Conservation (phyloP, 2,888 invertebrate species). For the Drosophila limbata region DNA sequence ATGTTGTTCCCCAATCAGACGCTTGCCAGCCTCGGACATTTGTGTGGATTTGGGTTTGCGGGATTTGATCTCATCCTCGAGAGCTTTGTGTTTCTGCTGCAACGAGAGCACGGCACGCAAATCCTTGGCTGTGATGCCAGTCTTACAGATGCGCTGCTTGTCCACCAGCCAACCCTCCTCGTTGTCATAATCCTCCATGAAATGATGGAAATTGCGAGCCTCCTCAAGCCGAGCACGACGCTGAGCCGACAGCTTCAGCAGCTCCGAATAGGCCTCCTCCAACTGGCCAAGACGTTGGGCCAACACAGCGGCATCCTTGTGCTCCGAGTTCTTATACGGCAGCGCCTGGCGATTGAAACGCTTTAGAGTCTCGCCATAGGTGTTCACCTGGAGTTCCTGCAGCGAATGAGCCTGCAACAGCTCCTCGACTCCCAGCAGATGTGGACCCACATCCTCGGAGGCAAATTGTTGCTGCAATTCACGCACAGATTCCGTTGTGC, state of each 20-base stretch:
- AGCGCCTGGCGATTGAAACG: constrained; percentile 90
- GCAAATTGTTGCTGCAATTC: constrained; percentile 91
- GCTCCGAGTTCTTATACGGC: constrained; percentile 87
- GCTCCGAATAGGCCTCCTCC: constrained; percentile 91
- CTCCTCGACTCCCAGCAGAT: constrained; percentile 97
- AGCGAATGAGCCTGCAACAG: constrained; percentile 96
- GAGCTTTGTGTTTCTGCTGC: constrained; percentile 96
- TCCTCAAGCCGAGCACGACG: constrained; percentile 95
- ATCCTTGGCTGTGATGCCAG: constrained; percentile 97
- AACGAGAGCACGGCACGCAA: constrained; percentile 94
- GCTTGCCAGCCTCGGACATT: constrained; percentile 89
- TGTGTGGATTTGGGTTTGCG: constrained; percentile 89
- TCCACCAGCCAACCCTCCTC: constrained; percentile 99
- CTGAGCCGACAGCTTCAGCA: constrained; percentile 85
- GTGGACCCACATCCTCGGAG: constrained; percentile 96
- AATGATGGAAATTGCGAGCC: constrained; percentile 96
- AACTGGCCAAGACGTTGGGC: constrained; percentile 91
- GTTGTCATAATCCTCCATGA: constrained; percentile 98
- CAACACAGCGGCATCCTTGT: constrained; percentile 87
- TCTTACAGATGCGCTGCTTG: constrained; percentile 96
- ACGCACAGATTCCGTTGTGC: constrained; percentile 92
- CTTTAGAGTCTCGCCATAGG: constrained; percentile 93
- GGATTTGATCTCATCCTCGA: constrained; percentile 94
- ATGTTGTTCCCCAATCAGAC: constrained; percentile 92
- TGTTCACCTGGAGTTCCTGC: constrained; percentile 95